A percentile compares a stretch with the other conserved stretches of the same genome.
Evolutionary conservation across 1,140 invertebrate species (phyloP).

Genomic region (Platyura marginata): DNA sequence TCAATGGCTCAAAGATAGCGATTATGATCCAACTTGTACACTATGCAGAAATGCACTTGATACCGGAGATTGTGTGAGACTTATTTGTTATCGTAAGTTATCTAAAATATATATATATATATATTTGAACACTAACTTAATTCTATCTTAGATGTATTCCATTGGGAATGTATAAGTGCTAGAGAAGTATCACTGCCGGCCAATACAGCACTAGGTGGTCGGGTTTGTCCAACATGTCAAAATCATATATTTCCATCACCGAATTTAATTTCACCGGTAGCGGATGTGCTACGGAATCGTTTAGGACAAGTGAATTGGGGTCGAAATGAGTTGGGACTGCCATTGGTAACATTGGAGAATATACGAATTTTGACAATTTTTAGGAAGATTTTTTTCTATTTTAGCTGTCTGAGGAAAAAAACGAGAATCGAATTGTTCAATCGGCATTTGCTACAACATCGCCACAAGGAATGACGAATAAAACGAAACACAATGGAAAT

Average conservation of each 20-base stretch:
- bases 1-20: slow-evolving; percentile 93
- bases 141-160: slow-evolving; percentile 16
- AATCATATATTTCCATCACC: slow-evolving; percentile 19
- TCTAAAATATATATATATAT: neutral
- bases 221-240: slow-evolving; percentile 17
- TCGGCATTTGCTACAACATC: no score
- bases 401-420: neutral
- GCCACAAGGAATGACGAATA: no score
- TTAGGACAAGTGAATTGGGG: slow-evolving; percentile 21
- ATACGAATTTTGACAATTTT: neutral
- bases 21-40: slow-evolving; percentile 81
- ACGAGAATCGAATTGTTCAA: neutral
- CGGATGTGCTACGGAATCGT: slow-evolving; percentile 16
- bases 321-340: slow-evolving; percentile 19
- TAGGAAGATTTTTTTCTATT: neutral
- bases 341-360: slow-evolving; percentile 20
- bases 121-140: no score
- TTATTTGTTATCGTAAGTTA: slow-evolving; percentile 66
- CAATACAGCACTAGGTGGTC: slow-evolving; percentile 20
- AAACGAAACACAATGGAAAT: neutral
- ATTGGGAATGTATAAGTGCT: slow-evolving; percentile 22
- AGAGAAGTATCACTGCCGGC: slow-evolving; percentile 19
- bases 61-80: slow-evolving; percentile 68
- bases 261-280: slow-evolving; percentile 21
- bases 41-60: slow-evolving; percentile 65